A percentile compares a stretch with the other conserved stretches of the same genome.
Evolutionary conservation across 2,113 vertebrate species (phyloP).

Genomic region (Astur gentilis): DNA sequence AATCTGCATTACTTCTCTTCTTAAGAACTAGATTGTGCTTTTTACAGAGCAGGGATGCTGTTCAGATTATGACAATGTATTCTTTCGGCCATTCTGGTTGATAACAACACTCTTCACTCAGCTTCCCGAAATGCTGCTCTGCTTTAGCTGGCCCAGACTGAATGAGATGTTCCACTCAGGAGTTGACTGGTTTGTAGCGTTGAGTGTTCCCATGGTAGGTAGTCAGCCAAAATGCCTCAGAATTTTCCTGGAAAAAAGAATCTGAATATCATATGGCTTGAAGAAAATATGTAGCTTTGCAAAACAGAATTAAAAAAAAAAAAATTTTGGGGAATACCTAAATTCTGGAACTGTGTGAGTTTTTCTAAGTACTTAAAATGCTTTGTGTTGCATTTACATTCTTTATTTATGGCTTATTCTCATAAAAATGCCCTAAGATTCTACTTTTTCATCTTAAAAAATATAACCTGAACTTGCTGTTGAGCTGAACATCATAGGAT

Average conservation of each 20-base stretch:
- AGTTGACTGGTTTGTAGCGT: accelerated
- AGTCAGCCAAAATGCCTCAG: background rate
- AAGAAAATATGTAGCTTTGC: background rate
- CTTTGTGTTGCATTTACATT: background rate
- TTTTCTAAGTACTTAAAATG: background rate
- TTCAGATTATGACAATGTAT: background rate
- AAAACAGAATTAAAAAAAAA: background rate
- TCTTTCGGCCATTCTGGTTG: background rate
- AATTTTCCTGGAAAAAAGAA: background rate
- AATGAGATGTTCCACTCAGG: accelerated
- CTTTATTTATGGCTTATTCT: background rate
- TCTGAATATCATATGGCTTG: background rate
- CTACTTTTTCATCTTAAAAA: background rate
- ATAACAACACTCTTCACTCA: background rate
- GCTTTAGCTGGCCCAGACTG: background rate
- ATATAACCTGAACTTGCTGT: background rate
- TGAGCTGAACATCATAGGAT: background rate
- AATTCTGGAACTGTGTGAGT: background rate
- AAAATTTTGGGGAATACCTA: background rate
- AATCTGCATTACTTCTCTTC: background rate
- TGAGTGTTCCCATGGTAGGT: background rate
- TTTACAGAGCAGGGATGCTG: background rate
- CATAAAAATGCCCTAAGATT: background rate
- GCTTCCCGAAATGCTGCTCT: background rate
- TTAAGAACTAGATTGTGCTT: background rate